Base-by-base conservation (phyloP, 2,797 vertebrate genomes). In the Melanotaenia trifasciata region DNA sequence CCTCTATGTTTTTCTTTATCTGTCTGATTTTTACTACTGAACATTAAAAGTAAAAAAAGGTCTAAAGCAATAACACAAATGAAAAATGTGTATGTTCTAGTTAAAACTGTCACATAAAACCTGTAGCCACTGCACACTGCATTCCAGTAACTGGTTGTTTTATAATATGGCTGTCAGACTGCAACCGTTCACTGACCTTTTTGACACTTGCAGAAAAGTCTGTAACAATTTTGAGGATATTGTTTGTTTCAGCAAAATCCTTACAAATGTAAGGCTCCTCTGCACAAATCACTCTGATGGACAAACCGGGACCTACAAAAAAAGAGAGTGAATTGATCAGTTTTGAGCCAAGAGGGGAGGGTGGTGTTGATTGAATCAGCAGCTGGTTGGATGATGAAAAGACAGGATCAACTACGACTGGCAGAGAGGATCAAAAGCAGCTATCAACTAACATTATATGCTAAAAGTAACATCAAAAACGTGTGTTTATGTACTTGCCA, bases 161-260 rank as follows among this genome's bases (percentile, higher is more conserved):
- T 0, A 20, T 43, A 24, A 13, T 53, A 16, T 14, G 26, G 26
- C 24, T 24, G 26, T n/a, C 24, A 26, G 26, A 54, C 53, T 12
- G 14, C 53, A 45, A 20, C 43, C 43, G 20, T 18, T 56, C 50
- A 74, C 88, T 87, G 89, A 98, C 98, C 96, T 99, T 99, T 94
- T 99, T 99, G 92, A 99, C 95, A 72, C 97, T 99, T 28, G 98
- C 96, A 74, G 98, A 99, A 91, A 99, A 99, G 90, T 99, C 98
- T 72, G 97, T 96, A 84, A 99, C 90, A 75, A 99, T 99, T 96
- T 99, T 99, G 84, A 99, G 92, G 81, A 99, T 97, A 92, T 99
- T 99, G 94, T 99, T 99, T 53, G 97, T 99, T 92, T 99, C 98
- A 4, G 97, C 96, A 58, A 98, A 99, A 88, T 99, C 98, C 93